Base-by-base conservation (phyloP, 2,113 vertebrate species). In the Ptychochromis oligacanthus region DNA sequence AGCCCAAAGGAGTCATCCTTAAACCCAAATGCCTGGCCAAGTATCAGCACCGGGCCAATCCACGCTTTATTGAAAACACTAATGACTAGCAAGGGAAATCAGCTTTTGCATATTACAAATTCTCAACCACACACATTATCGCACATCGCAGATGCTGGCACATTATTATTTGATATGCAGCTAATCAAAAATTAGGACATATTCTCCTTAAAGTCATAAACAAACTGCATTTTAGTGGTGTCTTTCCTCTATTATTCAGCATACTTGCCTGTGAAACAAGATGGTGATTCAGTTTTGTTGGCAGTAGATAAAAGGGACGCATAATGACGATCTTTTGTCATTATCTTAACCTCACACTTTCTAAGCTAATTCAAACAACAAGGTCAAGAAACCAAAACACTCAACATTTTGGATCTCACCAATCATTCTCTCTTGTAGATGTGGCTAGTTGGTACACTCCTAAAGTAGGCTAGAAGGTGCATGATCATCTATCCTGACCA, bases 11-110 rank as follows among this genome's bases (percentile, higher is more conserved):
- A 90, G 90, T 91, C 93, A 76, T 93, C 88, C 89, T 84, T 79
- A 89, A 92, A 59, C 90, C 90, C 81, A 20, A 82, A 81, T 22
- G 86, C 62, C 82, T 79, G 83, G 91, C 90, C 90, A 85, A 89
- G 84, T 83, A 72, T 82, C 80, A 88, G 86, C 89, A 56, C 83
- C 18, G 84, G 91, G 89, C 89, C 91, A 86, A 87, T 92, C 60
- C 83, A 4, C 0, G 36, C 11, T 89, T 92, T 94, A 93, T 92
- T 93, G 89, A 87, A 94, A 91, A 79, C 84, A 15, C 84, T 89
- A 90, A 94, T 83, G 87, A 84, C 67, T 76, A 80, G 83, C 80
- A 2, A 62, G 92, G 91, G 93, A 93, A 93, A 93, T 93, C 87
- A 94, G 84, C 70, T 82, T 86, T 85, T 57, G 76, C 85, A 82